Base-by-base conservation (phyloP, 2,888 invertebrate species). In the Bombylius discolor region DNA sequence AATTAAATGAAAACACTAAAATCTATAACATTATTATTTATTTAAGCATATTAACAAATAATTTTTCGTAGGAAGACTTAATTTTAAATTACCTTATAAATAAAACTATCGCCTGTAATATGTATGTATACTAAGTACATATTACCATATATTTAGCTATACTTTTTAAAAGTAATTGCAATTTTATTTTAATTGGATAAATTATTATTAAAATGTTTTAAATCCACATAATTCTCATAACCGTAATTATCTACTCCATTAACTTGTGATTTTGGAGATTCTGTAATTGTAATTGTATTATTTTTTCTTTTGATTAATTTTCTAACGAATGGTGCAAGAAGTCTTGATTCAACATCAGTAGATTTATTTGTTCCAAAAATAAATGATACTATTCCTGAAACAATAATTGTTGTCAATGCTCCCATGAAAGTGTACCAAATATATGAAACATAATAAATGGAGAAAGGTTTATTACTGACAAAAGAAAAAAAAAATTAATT, bases 351-450 rank as follows among this genome's bases (percentile, higher is more conserved):
- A 12, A 83, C 66, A 55, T 80, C 78, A 50, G 76, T 69, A 3
- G 80, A 72, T 60, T 80, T 76, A 60, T 78, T 73, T 0, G 79
- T 76, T 34, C 75, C 75, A 1, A 79, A 74, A 23, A 76, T 61
- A 14, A 78, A 70, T 59, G 81, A 83, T 1, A 76, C 75, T 1
- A 78, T 52, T 13, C 80, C 64, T 3, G 78, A 79, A 9, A 83
- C 74, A 8, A 75, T 63, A 58, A 82, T 78, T 8, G 83, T 79
- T 1, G 82, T 74, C 13, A 76, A 44, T 5, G 78, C 74, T 1
- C 84, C 84, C 11, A 81, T 68, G 12, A 84, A 68, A 0, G 87
- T 87, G 64, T 88, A 88, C 84, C 86, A 89, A 67, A 89, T 77
- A 71, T 88, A 89, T 1, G 88, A 88, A 9, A 89, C 78, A 48